Percentiles rank a stretch among this genome's conserved stretches.
Conservation (phyloP, 2,888 invertebrate genomes). For the Drosophila robusta region DNA sequence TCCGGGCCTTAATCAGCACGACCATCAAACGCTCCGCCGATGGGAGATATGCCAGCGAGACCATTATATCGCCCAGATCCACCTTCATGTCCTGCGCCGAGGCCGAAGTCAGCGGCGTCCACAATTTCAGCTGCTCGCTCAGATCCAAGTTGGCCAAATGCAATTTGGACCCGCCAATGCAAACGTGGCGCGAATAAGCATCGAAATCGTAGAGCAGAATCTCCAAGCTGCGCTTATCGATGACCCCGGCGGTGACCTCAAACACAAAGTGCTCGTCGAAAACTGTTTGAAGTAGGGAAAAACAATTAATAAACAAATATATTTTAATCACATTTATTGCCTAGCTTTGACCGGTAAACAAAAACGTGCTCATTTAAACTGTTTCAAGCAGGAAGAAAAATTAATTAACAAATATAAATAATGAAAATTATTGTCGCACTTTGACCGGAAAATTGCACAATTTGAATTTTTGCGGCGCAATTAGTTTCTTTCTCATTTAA, state of each 20-base stretch:
- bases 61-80: slow-evolving; percentile 95
- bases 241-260: slow-evolving; percentile 86
- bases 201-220: slow-evolving; percentile 89
- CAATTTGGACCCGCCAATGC: slow-evolving; percentile 88
- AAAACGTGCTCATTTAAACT: too few relatives aligned
- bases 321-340: too few relatives aligned
- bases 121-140: slow-evolving; percentile 86
- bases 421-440: too few relatives aligned
- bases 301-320: too few relatives aligned
- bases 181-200: slow-evolving; percentile 88
- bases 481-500: too few relatives aligned
- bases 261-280: slow-evolving; percentile 90
- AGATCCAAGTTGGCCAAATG: slow-evolving; percentile 87
- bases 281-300: slow-evolving; percentile 81
- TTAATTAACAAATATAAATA: too few relatives aligned
- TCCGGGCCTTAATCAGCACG: slow-evolving; percentile 95
- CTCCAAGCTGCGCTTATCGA: slow-evolving; percentile 87
- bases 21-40: slow-evolving; percentile 96
- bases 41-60: slow-evolving; percentile 95
- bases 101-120: slow-evolving; percentile 87
- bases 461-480: too few relatives aligned
- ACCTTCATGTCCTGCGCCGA: slow-evolving; percentile 88
- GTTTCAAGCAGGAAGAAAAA: too few relatives aligned
- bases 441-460: too few relatives aligned
- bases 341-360: too few relatives aligned